phyloP scores from a whole-genome alignment of 2,797 vertebrate species.

The Bovichtus variegatus region DNA sequence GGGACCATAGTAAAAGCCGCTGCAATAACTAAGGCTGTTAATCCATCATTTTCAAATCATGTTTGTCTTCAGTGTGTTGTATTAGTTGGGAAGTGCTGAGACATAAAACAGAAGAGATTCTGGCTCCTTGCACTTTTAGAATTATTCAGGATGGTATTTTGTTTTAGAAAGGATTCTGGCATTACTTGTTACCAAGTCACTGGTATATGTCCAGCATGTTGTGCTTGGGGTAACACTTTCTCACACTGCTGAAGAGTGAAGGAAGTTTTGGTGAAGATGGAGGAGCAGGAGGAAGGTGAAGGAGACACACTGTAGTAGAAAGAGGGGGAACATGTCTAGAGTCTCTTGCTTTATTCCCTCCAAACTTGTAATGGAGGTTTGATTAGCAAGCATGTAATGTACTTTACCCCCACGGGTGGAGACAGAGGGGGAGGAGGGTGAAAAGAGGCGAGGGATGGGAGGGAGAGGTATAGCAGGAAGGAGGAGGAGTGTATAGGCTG shows the following conservation, averaged over 20 bases:
- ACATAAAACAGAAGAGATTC: background rate
- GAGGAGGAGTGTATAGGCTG: constrained; percentile 86
- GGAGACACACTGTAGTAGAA: constrained; percentile 19
- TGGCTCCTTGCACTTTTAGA: no score
- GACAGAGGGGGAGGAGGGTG: constrained; percentile 46
- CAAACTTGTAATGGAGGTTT: constrained; percentile 91
- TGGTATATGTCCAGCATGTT: background rate
- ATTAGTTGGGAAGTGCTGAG: background rate
- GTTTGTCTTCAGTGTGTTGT: background rate
- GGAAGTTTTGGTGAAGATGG: constrained; percentile 29
- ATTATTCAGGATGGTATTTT: background rate
- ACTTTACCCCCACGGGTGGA: constrained; percentile 89
- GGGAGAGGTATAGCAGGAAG: constrained; percentile 71
- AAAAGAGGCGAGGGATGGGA: constrained; percentile 72
- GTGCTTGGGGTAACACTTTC: background rate
- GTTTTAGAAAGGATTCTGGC: background rate
- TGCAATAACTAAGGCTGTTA: background rate
- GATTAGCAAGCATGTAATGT: constrained; percentile 97
- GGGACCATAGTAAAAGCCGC: background rate
- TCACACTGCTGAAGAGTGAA: background rate
- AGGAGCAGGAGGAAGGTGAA: constrained; percentile 22
- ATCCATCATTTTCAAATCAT: background rate
- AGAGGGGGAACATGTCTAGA: constrained; percentile 54
- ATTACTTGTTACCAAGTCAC: background rate
- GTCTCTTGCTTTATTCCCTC: constrained; percentile 80